Base-by-base conservation (phyloP, 2,797 vertebrate species). In the Molothrus ater region DNA sequence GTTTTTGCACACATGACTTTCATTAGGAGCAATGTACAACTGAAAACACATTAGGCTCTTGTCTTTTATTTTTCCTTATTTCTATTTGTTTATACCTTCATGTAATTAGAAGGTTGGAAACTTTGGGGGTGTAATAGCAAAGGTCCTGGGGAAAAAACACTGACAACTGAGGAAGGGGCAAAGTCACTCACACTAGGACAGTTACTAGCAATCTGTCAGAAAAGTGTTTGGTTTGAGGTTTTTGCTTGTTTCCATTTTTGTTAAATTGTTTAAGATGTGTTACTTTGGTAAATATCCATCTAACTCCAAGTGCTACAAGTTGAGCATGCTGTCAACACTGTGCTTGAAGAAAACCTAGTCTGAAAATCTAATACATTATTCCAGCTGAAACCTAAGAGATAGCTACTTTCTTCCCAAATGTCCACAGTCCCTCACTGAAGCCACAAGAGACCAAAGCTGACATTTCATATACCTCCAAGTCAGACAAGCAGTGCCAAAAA, bases 271-370 rank as follows among this genome's bases (percentile, higher is more conserved):
- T 91, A 93, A 74, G 79, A 83, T 36, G 40, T 24, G 31, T 78
- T 78, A 54, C 65, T 95, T 86, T 75, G 59, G 93, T 91, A 83
- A 91, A 92, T 70, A 90, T 13, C 57, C 85, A 57, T 84, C 69
- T 63, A 85, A 91, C 47, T 82, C 51, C 56, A 50, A 88, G 64
- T 0, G 2, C 80, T 90, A 75, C 11, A 6, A 78, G 73, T 64
- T 42, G 65, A 79, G 42, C 32, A 3, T 36, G 66, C 59, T 71
- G 86, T 79, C 84, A 91, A 88, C 63, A 60, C 72, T 19, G 22
- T 26, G 24, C 54, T 73, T 60, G 59, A 80, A 83, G 60, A 91
- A 94, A 92, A 57, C 4, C 18, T 61, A 3, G 50, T 56, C 65
- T 91, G 61, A 89, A 83, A 69, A 78, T 63, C 34, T n/a, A 80